phyloP scores from a whole-genome alignment of 2,113 vertebrate genomes.

The Platanista minor region DNA sequence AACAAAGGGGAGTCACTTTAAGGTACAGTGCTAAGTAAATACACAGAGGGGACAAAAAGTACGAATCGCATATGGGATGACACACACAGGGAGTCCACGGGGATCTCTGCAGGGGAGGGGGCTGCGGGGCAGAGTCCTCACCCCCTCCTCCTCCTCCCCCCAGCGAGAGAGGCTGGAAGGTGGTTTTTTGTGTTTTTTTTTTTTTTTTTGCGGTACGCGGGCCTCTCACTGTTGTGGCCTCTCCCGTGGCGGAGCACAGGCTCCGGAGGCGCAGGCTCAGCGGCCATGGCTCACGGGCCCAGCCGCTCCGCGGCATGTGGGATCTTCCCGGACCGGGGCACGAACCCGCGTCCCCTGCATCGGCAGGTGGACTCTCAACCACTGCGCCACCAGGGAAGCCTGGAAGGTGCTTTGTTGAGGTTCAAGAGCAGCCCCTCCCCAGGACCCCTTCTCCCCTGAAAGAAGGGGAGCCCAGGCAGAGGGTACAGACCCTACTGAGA shows the following conservation, averaged over 20 bases:
- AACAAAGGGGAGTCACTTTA: not conserved
- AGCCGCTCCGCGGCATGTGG: too few relatives aligned
- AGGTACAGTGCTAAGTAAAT: not conserved
- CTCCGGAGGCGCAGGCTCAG: too few relatives aligned
- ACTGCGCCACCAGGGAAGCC: too few relatives aligned
- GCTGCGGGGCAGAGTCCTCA: not conserved
- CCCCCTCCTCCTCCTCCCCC: not conserved
- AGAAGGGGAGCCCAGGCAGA: not conserved
- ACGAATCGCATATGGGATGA: accelerated
- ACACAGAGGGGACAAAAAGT: not conserved
- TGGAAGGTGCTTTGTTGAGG: not conserved
- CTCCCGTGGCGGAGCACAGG: too few relatives aligned
- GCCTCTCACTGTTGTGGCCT: too few relatives aligned
- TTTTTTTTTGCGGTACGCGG: too few relatives aligned
- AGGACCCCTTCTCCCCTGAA: not conserved
- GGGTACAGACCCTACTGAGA: not conserved
- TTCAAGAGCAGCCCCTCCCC: not conserved
- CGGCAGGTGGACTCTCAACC: too few relatives aligned
- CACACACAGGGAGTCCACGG: not conserved
- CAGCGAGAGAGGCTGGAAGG: not conserved
- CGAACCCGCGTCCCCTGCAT: too few relatives aligned
- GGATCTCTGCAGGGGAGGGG: not conserved
- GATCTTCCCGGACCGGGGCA: too few relatives aligned
- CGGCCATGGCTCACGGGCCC: too few relatives aligned
- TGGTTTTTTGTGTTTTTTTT: too few relatives aligned